Percentiles rank a stretch among this genome's conserved stretches.
phyloP scores from a whole-genome alignment of 2,797 vertebrate species.

The Neosilurus mollespiculum region DNA sequence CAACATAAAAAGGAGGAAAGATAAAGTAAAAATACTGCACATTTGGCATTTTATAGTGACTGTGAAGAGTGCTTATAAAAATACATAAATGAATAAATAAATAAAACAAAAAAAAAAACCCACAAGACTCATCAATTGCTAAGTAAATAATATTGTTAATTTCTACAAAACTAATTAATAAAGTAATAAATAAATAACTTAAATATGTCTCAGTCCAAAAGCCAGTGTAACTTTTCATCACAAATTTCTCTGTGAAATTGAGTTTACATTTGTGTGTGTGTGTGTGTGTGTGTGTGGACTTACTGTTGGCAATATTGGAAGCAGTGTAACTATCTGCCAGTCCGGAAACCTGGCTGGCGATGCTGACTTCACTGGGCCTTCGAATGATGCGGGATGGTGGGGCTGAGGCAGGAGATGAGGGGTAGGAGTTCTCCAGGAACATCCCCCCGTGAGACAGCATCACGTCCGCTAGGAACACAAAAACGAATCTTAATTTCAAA shows the following conservation, averaged over 20 bases:
- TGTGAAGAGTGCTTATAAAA: not conserved
- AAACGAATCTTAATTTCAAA: conserved; percentile 38
- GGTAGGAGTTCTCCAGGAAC: conserved; percentile 78
- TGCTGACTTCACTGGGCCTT: conserved; percentile 92
- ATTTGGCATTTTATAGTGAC: conserved; percentile 7
- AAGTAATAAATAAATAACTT: not conserved
- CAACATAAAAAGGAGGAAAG: conserved; percentile 32
- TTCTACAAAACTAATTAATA: not conserved
- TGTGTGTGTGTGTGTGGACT: conserved; percentile 62
- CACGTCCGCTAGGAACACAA: conserved; percentile 78
- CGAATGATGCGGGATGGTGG: conserved; percentile 82
- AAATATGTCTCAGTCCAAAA: not conserved
- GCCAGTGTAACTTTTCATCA: not conserved
- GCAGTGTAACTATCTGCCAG: conserved; percentile 90
- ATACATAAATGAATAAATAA: not conserved
- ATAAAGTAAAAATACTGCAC: conserved; percentile 15
- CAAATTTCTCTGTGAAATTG: not conserved
- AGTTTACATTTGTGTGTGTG: not conserved
- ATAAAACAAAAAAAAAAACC: not conserved
- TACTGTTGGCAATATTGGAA: conserved; percentile 93
- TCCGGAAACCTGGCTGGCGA: conserved; percentile 95
- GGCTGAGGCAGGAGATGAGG: conserved; percentile 77
- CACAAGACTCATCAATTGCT: not conserved
- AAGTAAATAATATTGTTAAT: not conserved
- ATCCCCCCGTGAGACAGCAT: conserved; percentile 82